phyloP scores from a whole-genome alignment of 2,113 vertebrate species.

The Solea solea region DNA sequence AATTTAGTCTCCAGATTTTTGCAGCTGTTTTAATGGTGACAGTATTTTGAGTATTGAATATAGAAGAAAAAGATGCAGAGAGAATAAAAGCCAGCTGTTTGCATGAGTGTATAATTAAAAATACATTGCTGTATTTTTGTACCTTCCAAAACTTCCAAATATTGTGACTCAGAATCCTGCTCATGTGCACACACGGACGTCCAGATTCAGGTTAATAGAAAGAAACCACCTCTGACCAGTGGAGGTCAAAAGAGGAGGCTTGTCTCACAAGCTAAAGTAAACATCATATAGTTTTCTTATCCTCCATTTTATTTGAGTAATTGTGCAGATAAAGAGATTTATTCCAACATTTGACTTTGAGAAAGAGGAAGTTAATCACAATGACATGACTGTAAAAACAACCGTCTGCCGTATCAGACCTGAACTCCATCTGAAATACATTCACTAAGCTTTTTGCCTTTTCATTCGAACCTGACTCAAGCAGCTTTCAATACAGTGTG shows the following conservation, averaged over 20 bases:
- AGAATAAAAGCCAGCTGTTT: no score
- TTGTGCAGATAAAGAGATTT: neutral
- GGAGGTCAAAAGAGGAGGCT: neutral
- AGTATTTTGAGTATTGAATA: no score
- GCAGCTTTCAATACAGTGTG: neutral
- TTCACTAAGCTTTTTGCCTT: neutral
- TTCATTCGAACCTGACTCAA: constrained; percentile 19
- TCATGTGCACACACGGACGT: no score
- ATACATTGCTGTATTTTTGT: no score
- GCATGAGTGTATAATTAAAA: no score
- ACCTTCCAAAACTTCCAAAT: no score
- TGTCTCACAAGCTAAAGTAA: neutral
- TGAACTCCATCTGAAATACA: neutral
- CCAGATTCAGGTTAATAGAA: no score
- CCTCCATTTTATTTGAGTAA: neutral
- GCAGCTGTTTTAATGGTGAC: constrained; percentile 10
- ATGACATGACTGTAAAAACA: constrained; percentile 29
- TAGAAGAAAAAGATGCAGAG: neutral
- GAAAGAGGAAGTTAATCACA: constrained; percentile 47
- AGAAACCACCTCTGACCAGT: neutral
- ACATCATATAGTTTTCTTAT: neutral
- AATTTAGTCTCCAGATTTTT: constrained; percentile 53
- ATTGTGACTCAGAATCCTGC: no score
- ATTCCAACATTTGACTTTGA: neutral
- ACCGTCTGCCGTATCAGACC: constrained; percentile 2